Evolutionary conservation across 2,888 invertebrate species (phyloP), one percentile per base, ranked within the genome.

Genomic region (Eupithecia exiguata): DNA sequence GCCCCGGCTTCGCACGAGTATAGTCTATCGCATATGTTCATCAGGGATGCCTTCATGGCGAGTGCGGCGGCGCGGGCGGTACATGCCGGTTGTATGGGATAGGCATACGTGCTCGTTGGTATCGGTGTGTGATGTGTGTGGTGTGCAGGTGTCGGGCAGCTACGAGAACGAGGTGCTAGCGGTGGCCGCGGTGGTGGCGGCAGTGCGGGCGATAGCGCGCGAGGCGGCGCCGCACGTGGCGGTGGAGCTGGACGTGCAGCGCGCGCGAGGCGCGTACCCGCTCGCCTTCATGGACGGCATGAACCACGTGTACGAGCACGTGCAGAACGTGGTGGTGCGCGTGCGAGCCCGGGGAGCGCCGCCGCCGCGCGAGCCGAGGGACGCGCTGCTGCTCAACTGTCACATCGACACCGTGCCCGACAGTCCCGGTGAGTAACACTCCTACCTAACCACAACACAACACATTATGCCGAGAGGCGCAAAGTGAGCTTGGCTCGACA

Each of bases 221-320:
- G 88, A 87, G 76, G 95, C 96, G 5, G 88, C 95, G 80, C 88
- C 90, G 69, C 94, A 94, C 85, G 95, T 96, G 86, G 90, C 90
- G 78, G 91, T 96, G n/a, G 95, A 96, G 84, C 79, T 96, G 70
- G 97, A 97, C 91, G 89, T 96, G 69, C 97, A 97, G 88, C 92
- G 88, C 95, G 96, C 86, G 21, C 95, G 95, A 84, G 98, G 98
- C 16, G 95, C 96, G 53, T 98, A 98, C 92, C 95, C 96, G 82
- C 92, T 98, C 72, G 95, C 95, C 75, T 97, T 97, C 91, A 94
- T 97, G 1, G 96, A 97, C 86, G 97, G 97, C 66, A 96, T 97
- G 95, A 97, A 97, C 70, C 97, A 97, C 90, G 96, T 96, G 80
- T 99, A 99, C 91, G 95, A 96, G 81, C 97, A 97, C 91, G 96